phyloP scores from a whole-genome alignment of 2,113 vertebrate genomes.

The Henicopernis longicauda region DNA sequence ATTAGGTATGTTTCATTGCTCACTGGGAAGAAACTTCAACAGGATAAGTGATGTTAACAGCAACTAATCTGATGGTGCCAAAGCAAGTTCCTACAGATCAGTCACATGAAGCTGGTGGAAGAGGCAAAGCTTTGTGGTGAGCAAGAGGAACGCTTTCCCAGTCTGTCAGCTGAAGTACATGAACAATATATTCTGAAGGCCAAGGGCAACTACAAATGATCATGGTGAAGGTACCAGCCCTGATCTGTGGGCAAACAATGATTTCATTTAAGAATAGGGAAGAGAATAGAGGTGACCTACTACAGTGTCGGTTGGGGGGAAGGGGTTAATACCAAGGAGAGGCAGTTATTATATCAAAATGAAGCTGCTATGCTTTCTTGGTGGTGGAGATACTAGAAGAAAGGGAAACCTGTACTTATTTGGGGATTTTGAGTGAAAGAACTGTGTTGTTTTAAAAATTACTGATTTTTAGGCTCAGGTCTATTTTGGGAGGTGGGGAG shows the following conservation, averaged over 20 bases:
- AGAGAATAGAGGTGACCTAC: neutral
- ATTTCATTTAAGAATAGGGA: neutral
- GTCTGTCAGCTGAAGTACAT: neutral
- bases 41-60: conserved; percentile 42
- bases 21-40: conserved; percentile 10
- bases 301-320: neutral
- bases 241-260: neutral
- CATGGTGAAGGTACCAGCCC: neutral
- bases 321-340: neutral
- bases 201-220: neutral
- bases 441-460: neutral
- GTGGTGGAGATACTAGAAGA: neutral
- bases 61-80: conserved; percentile 49
- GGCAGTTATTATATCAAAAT: neutral
- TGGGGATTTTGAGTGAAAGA: neutral
- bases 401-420: neutral
- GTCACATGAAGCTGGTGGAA: neutral
- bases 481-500: neutral
- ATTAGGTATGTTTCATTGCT: conserved; percentile 46
- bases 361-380: neutral
- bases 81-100: conserved; percentile 56
- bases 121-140: neutral
- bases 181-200: neutral
- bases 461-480: neutral
- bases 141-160: neutral